Percentiles rank a stretch among this genome's conserved stretches.
phyloP scores from a whole-genome alignment of 2,113 vertebrate genomes.

The Corydoras sp. region DNA sequence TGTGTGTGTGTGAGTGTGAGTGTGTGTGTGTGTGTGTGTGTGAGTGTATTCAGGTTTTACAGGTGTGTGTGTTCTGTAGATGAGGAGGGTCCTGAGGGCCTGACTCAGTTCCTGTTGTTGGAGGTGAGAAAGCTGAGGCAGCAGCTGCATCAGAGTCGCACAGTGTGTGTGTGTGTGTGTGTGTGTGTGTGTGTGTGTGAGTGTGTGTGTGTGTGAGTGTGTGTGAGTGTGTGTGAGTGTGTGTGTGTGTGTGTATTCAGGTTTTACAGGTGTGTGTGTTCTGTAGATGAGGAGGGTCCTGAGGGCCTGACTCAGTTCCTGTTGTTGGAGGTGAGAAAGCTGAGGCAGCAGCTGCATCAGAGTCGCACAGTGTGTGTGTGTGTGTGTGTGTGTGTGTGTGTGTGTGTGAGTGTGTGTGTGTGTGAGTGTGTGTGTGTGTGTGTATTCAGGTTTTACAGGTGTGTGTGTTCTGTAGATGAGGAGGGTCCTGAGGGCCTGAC shows the following conservation, averaged over 20 bases:
- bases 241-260: constrained; percentile 5
- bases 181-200: too few species aligned
- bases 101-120: constrained; percentile 91
- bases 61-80: constrained; percentile 53
- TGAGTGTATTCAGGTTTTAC: not conserved
- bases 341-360: constrained; percentile 76
- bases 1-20: not conserved
- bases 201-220: too few species aligned
- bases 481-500: constrained; percentile 89
- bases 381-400: too few species aligned
- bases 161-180: too few species aligned
- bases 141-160: constrained; percentile 73
- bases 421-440: too few species aligned
- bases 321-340: constrained; percentile 83
- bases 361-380: too few species aligned
- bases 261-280: not conserved
- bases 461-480: too few species aligned
- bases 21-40: constrained; percentile 5
- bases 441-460: not conserved
- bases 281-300: constrained; percentile 83
- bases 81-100: constrained; percentile 87
- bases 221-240: constrained; percentile 1
- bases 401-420: too few species aligned
- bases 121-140: constrained; percentile 83
- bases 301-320: constrained; percentile 94